Conservation (phyloP, 1,140 invertebrate species). For the Pachyrhynchus sulphureomaculatus region DNA sequence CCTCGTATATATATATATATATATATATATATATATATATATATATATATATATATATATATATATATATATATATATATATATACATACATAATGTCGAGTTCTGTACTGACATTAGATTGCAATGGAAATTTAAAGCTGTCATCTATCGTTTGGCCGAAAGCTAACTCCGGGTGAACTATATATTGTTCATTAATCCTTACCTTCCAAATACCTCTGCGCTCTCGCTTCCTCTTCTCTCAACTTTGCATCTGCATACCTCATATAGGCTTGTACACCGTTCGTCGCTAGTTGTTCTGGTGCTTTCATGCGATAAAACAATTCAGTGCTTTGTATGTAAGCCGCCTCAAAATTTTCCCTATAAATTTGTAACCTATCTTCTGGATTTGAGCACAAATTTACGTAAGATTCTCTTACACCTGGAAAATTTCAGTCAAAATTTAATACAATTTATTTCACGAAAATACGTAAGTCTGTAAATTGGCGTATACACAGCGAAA, state of each 20-base stretch:
- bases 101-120: not conserved
- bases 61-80: too few relatives aligned
- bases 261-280: slow-evolving; percentile 97
- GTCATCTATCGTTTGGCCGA: not conserved
- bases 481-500: too few relatives aligned
- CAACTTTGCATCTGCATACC: slow-evolving; percentile 92
- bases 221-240: slow-evolving; percentile 94
- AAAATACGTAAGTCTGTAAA: too few relatives aligned
- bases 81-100: too few relatives aligned
- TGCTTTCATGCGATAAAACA: slow-evolving; percentile 92
- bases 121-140: not conserved
- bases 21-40: too few relatives aligned
- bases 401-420: slow-evolving; percentile 60
- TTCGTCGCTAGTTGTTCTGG: slow-evolving; percentile 85
- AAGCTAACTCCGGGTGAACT: not conserved
- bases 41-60: too few relatives aligned
- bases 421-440: too few relatives aligned
- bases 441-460: too few relatives aligned
- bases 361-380: slow-evolving; percentile 94
- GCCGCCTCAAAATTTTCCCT: slow-evolving; percentile 95
- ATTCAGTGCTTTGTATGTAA: slow-evolving; percentile 90
- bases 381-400: slow-evolving; percentile 91
- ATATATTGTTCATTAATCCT: not conserved
- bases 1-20: too few relatives aligned
- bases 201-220: slow-evolving; percentile 83